Conservation (phyloP, 2,888 invertebrate species). For the Bombyx huttoni region DNA sequence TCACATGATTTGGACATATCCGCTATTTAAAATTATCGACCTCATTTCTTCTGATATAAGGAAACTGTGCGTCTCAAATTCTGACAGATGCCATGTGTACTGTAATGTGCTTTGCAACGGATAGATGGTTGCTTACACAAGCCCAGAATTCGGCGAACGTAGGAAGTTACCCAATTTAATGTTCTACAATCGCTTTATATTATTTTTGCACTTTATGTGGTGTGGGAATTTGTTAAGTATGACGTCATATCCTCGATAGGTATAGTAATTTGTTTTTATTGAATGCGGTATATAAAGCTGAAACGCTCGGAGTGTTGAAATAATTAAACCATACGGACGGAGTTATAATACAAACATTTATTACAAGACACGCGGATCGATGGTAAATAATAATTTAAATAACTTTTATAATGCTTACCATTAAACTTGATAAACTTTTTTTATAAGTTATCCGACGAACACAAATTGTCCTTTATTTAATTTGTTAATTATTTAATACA, state of each 20-base stretch:
- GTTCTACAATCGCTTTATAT: not conserved
- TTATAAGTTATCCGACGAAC: no score
- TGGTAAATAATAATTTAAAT: not conserved
- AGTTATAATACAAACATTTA: not conserved
- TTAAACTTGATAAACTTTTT: no score
- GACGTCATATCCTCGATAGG: conserved; percentile 2
- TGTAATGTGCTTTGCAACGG: conserved; percentile 20
- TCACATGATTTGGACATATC: not conserved
- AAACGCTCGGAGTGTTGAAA: conserved; percentile 1
- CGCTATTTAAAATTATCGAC: conserved; percentile 1
- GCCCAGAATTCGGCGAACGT: conserved; percentile 4
- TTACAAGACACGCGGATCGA: not conserved
- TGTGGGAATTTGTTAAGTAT: conserved; percentile 1
- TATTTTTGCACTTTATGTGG: conserved; percentile 1
- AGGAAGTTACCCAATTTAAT: conserved; percentile 5
- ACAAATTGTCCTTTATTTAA: no score
- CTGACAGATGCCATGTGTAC: conserved; percentile 8
- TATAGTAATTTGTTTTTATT: conserved; percentile 4
- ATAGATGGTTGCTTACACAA: conserved; percentile 18
- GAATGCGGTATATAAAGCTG: conserved; percentile 1
- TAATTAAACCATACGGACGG: not conserved
- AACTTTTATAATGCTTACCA: no score
- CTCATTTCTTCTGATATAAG: conserved; percentile 10
- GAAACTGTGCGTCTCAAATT: conserved; percentile 13
- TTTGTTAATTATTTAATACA: no score